phyloP scores from a whole-genome alignment of 2,113 vertebrate species.

The Mus musculus region DNA sequence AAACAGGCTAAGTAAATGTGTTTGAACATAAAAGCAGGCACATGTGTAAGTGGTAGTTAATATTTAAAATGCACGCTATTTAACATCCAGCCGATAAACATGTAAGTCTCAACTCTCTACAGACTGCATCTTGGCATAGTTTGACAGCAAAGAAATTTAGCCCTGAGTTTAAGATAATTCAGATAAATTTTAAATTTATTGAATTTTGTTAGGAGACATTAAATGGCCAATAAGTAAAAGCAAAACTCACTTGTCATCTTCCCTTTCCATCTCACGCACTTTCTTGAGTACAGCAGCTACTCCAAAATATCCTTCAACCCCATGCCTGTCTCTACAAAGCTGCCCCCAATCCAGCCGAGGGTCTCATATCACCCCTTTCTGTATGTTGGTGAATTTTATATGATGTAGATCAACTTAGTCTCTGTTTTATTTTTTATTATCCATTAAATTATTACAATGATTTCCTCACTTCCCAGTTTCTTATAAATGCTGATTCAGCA shows the following conservation, averaged over 20 bases:
- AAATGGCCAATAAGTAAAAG: not conserved
- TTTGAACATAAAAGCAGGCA: not conserved
- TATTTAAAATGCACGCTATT: not conserved
- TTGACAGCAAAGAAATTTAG: slow-evolving; percentile 24
- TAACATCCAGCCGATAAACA: not conserved
- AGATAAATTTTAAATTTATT: slow-evolving; percentile 4
- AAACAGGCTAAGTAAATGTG: not conserved
- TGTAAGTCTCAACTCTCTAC: not conserved
- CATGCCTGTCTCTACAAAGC: not conserved
- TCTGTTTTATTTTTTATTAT: slow-evolving; percentile 14
- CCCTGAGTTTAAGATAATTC: not conserved
- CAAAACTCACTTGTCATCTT: not conserved
- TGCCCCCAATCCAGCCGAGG: not conserved
- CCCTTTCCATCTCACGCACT: not conserved
- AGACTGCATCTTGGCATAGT: not conserved
- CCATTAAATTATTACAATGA: not conserved
- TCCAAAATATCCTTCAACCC: not conserved
- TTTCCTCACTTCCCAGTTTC: not conserved
- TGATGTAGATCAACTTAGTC: not conserved
- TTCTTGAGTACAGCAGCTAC: not conserved
- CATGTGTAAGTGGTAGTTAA: not conserved
- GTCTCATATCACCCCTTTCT: not conserved
- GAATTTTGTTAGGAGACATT: not conserved
- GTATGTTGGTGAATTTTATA: not conserved
- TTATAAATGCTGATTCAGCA: not conserved